A percentile compares a stretch with the other conserved stretches of the same genome.
phyloP scores from a whole-genome alignment of 2,113 vertebrate species.

The Rhinichthys klamathensis region DNA sequence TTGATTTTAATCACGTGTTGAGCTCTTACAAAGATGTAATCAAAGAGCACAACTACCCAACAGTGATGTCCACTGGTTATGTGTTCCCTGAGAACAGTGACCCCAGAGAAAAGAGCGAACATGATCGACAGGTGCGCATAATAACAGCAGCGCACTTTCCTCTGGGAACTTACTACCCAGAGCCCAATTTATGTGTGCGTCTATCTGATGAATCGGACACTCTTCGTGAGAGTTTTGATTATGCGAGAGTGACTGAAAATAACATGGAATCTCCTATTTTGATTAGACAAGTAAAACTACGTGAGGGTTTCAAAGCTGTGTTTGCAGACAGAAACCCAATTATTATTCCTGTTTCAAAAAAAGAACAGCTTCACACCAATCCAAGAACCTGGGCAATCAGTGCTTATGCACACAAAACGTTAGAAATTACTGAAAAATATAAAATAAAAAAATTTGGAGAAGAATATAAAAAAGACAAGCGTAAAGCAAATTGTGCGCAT shows the following conservation, averaged over 20 bases:
- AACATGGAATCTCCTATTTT: slow-evolving; percentile 14
- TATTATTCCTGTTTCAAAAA: neutral
- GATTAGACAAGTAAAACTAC: neutral
- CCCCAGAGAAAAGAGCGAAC: neutral
- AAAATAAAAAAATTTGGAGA: no score
- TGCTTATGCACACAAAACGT: neutral
- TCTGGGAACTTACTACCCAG: slow-evolving; percentile 18
- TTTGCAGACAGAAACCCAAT: neutral
- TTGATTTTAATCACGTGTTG: neutral
- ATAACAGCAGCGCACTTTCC: slow-evolving; percentile 2
- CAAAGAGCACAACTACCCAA: neutral
- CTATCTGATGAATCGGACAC: neutral
- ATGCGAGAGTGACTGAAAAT: accelerated
- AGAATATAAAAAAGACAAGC: no score
- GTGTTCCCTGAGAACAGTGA: neutral
- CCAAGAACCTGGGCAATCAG: neutral
- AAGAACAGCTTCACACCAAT: neutral
- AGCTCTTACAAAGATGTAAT: slow-evolving; percentile 13
- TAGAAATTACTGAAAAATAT: no score
- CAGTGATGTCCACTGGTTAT: slow-evolving; percentile 28
- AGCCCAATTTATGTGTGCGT: slow-evolving; percentile 19
- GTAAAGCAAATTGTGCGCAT: no score
- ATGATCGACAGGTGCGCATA: neutral
- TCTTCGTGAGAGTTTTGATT: neutral
- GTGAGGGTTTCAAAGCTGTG: neutral